These are phyloP conservation scores for Sinocyclocheilus grahami DNA, from an alignment of 2,113 vertebrate genomes.

Conservation along the genomic window DNA sequence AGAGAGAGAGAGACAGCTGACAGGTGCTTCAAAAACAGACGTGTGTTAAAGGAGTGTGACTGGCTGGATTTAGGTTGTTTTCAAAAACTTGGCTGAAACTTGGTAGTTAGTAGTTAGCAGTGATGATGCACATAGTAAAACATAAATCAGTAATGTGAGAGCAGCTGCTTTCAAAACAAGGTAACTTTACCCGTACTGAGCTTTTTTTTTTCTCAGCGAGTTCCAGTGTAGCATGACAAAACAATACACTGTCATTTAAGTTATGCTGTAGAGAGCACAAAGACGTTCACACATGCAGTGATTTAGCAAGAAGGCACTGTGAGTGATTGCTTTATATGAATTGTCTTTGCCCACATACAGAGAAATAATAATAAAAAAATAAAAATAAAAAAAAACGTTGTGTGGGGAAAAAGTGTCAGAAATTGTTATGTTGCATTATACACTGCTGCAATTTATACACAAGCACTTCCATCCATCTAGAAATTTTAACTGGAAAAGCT, in stretches of 20 bases:
- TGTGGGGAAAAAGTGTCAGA: not conserved
- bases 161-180: not conserved
- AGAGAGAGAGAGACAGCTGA: constrained; percentile 18
- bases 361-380: not conserved
- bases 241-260: not conserved
- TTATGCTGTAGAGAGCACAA: not conserved
- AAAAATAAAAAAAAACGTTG: not conserved
- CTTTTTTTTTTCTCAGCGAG: not conserved
- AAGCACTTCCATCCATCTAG: not conserved
- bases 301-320: not conserved
- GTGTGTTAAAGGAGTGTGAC: not conserved
- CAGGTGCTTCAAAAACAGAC: constrained; percentile 27
- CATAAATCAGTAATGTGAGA: not conserved
- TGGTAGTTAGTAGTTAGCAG: not conserved
- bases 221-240: not conserved
- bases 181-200: constrained; percentile 54
- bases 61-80: not conserved
- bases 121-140: not conserved
- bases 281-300: not conserved
- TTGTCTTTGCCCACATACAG: not conserved
- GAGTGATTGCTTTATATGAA: not conserved
- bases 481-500: not conserved
- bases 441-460: not conserved
- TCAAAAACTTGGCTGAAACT: not conserved
- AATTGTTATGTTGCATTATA: not conserved